These are phyloP conservation scores for Phyto melanocephala DNA, from an alignment of 2,888 invertebrate species.

Conservation along the genomic window DNA sequence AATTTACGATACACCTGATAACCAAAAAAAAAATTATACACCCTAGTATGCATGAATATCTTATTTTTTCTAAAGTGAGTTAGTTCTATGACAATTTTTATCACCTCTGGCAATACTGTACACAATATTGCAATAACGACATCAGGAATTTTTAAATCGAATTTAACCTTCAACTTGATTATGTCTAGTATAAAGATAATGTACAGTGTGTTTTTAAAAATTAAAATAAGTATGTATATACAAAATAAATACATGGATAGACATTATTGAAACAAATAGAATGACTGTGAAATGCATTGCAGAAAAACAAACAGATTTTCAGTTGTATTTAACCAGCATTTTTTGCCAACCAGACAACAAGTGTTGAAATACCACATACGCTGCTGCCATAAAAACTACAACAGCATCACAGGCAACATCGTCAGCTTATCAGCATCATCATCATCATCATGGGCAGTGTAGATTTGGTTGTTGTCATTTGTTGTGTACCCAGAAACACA, in stretches of 20 bases:
- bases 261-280: conserved; percentile 10
- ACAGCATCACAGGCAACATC: not conserved
- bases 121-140: no score
- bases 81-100: no score
- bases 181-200: not conserved
- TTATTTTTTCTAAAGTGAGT: no score
- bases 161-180: conserved; percentile 12
- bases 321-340: not conserved
- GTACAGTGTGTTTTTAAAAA: not conserved
- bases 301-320: not conserved
- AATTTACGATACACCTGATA: no score
- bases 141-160: not conserved
- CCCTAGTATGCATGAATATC: no score
- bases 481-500: conserved; percentile 30
- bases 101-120: not conserved
- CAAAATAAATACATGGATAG: not conserved
- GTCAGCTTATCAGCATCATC: not conserved
- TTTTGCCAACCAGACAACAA: conserved; percentile 20
- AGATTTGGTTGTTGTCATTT: not conserved
- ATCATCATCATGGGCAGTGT: not conserved
- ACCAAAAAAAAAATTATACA: no score
- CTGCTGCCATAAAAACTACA: not conserved
- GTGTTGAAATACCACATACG: conserved; percentile 20
- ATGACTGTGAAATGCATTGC: conserved; percentile 1
- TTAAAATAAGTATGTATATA: not conserved